A percentile compares a stretch with the other conserved stretches of the same genome.
phyloP scores from a whole-genome alignment of 2,797 vertebrate species.

The Ctenopoma kingsleyae region DNA sequence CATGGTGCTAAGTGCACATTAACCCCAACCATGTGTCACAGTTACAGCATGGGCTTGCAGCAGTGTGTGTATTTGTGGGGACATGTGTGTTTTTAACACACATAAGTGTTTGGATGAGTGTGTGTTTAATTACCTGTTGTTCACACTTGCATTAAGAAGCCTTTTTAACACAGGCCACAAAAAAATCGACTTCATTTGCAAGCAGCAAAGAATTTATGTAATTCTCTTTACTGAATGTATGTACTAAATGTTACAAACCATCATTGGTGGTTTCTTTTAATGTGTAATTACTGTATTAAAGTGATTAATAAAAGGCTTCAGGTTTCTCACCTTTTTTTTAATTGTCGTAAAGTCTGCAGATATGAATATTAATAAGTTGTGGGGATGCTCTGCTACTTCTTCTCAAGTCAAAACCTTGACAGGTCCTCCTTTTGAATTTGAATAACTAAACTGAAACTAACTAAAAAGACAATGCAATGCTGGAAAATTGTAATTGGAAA shows the following conservation, averaged over 20 bases:
- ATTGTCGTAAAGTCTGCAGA: constrained; percentile 5
- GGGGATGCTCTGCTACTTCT: constrained; percentile 5
- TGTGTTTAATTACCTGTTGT: constrained; percentile 26
- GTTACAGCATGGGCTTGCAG: constrained; percentile 10
- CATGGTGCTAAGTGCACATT: constrained; percentile 68
- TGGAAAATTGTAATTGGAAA: neutral
- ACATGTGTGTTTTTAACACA: constrained; percentile 3
- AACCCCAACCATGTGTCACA: constrained; percentile 54
- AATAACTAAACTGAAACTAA: neutral
- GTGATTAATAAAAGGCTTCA: constrained; percentile 39
- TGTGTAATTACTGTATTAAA: constrained; percentile 33
- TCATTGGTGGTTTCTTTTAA: constrained; percentile 9
- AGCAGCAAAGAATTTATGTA: neutral
- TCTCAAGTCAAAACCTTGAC: neutral
- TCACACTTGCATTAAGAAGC: constrained; percentile 9
- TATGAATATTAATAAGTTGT: constrained; percentile 27
- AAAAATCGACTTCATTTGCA: neutral
- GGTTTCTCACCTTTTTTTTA: constrained; percentile 46
- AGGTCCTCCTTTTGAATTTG: too few relatives aligned
- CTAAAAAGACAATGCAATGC: neutral
- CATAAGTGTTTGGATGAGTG: neutral
- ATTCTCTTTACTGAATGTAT: neutral
- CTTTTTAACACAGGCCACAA: constrained; percentile 1
- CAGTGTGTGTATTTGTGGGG: constrained; percentile 16
- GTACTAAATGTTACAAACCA: neutral